Conservation (phyloP, 2,113 vertebrate genomes). For the Deroptyus accipitrinus region DNA sequence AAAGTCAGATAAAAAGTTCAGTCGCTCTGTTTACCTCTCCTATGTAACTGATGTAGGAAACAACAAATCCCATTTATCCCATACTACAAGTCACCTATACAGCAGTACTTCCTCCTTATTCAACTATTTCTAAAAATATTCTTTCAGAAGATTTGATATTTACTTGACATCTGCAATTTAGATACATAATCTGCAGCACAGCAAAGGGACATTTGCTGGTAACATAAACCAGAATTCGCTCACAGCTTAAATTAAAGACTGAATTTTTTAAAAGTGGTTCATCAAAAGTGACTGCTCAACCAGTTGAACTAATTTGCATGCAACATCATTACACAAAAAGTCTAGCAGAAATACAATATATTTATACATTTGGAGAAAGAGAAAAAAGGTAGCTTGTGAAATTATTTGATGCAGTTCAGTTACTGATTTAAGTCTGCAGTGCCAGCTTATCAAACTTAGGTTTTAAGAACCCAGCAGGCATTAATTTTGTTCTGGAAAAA, state of each 20-base stretch:
- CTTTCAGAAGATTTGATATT: not conserved
- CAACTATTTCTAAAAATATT: not conserved
- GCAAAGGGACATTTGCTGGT: not conserved
- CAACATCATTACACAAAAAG: not conserved
- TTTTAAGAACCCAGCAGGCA: not conserved
- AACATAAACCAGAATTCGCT: not conserved
- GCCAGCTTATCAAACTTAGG: not conserved
- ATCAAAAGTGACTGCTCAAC: not conserved
- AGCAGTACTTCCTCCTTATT: not conserved
- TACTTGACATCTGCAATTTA: not conserved
- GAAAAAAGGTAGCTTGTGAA: not conserved
- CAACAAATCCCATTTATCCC: not conserved
- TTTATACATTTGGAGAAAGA: not conserved
- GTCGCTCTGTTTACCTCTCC: not conserved
- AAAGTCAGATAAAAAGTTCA: not conserved
- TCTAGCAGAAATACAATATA: not conserved
- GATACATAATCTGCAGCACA: not conserved
- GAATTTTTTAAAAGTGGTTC: not conserved
- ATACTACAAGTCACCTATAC: not conserved
- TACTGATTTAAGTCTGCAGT: not conserved
- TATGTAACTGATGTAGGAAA: not conserved
- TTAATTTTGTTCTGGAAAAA: not conserved
- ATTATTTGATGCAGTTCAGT: not conserved
- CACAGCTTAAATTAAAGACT: not conserved
- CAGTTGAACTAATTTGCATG: not conserved